Conservation (phyloP, 2,888 invertebrate genomes). For the Allophyes oxyacanthae region DNA sequence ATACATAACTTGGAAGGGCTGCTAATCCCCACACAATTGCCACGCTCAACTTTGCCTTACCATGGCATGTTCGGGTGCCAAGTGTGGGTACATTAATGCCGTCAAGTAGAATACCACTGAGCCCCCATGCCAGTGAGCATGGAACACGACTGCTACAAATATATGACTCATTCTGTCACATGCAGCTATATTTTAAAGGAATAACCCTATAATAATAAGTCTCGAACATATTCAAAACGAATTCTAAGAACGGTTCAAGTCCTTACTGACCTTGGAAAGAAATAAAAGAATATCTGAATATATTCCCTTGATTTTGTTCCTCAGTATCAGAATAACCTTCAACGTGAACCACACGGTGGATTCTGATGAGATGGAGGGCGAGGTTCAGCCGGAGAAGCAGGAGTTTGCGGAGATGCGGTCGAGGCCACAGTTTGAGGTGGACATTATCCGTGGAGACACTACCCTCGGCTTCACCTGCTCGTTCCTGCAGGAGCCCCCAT, state of each 20-base stretch:
- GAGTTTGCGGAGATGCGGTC: slow-evolving; percentile 96
- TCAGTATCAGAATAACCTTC: slow-evolving; percentile 90
- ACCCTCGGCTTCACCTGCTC: slow-evolving; percentile 96
- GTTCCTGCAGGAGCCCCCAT: slow-evolving; percentile 91
- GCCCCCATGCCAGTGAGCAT: slow-evolving; percentile 32
- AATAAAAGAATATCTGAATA: too few relatives aligned
- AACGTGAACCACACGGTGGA: slow-evolving; percentile 99
- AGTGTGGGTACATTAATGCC: slow-evolving; percentile 56
- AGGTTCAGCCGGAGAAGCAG: slow-evolving; percentile 91
- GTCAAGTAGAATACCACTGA: slow-evolving; percentile 51
- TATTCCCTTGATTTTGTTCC: too few relatives aligned
- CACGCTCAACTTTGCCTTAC: slow-evolving; percentile 40
- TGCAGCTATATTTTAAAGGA: too few relatives aligned
- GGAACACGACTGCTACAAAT: slow-evolving; percentile 50
- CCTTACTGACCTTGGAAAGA: too few relatives aligned
- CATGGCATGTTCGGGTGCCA: slow-evolving; percentile 48
- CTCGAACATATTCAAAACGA: too few relatives aligned
- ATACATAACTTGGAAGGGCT: too few relatives aligned
- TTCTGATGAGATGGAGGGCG: slow-evolving; percentile 92
- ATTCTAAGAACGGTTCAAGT: too few relatives aligned
- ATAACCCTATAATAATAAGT: too few relatives aligned
- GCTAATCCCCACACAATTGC: slow-evolving; percentile 56
- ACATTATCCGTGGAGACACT: slow-evolving; percentile 93
- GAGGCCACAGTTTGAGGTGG: slow-evolving; percentile 97
- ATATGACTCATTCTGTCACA: too few relatives aligned